Conservation (phyloP, 2,888 invertebrate genomes). For the Strigamia maritima region DNA sequence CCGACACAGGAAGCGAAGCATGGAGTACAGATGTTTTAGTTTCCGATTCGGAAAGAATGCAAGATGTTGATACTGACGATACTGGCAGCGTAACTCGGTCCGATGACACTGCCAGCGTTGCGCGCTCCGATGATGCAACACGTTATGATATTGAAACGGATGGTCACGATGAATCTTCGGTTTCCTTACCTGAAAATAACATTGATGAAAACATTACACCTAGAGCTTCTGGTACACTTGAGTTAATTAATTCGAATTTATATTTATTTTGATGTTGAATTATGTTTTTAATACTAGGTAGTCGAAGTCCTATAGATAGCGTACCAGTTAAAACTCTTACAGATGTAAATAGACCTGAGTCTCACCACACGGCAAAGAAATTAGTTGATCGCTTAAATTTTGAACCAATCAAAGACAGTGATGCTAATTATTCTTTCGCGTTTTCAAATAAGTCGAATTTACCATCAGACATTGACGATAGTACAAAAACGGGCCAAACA, state of each 20-base stretch:
- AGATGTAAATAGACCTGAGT: background rate
- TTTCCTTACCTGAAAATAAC: constrained; percentile 39
- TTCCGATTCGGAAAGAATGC: constrained; percentile 86
- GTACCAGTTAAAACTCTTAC: background rate
- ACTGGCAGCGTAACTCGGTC: constrained; percentile 61
- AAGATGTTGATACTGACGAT: constrained; percentile 75
- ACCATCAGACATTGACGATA: background rate
- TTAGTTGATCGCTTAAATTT: constrained; percentile 15
- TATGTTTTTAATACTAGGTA: constrained; percentile 25
- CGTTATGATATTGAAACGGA: constrained; percentile 55
- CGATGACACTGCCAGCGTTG: constrained; percentile 44
- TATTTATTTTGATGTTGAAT: background rate
- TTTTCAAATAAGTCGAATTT: background rate
- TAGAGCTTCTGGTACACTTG: constrained; percentile 40
- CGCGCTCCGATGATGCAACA: constrained; percentile 71
- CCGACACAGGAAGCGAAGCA: constrained; percentile 92
- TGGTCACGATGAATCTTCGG: constrained; percentile 45
- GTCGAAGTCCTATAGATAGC: constrained; percentile 41
- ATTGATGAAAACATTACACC: constrained; percentile 41
- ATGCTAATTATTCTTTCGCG: background rate
- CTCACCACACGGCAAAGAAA: background rate
- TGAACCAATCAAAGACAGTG: constrained; percentile 28
- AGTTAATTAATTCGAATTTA: background rate
- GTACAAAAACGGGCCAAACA: background rate
- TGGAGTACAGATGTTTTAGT: constrained; percentile 97